Conservation (phyloP, 2,888 invertebrate genomes). For the Synergus gifuensis region DNA sequence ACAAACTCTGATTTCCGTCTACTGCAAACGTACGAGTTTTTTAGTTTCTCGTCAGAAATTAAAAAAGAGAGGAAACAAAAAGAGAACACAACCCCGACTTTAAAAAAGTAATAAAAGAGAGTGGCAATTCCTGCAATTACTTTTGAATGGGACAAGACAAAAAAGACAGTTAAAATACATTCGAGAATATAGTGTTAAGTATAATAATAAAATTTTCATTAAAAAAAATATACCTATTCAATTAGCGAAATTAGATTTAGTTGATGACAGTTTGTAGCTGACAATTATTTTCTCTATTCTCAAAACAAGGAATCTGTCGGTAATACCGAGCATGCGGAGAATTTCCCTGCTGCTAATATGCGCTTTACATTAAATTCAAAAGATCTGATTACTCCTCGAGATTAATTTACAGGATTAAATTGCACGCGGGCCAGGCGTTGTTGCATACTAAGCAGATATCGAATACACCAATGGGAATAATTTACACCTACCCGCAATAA, state of each 20-base stretch:
- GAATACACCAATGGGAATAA: slow-evolving; percentile 36
- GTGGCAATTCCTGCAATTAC: neutral
- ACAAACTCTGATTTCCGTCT: neutral
- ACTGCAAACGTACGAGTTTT: neutral
- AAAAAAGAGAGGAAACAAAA: neutral
- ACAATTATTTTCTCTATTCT: neutral
- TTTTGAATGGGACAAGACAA: neutral
- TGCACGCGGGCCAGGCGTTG: neutral
- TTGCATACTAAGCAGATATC: slow-evolving; percentile 32
- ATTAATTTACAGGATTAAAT: slow-evolving; percentile 34
- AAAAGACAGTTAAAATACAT: neutral
- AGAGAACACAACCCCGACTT: neutral
- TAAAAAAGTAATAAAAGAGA: neutral
- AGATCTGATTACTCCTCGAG: slow-evolving; percentile 23
- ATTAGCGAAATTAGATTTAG: neutral
- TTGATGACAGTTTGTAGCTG: neutral
- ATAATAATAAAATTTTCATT: no score
- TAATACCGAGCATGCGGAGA: neutral
- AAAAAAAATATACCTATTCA: neutral
- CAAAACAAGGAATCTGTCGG: neutral
- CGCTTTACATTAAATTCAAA: slow-evolving; percentile 17
- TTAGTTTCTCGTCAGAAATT: neutral
- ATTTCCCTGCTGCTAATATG: neutral
- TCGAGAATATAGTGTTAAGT: no score
- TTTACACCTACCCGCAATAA: slow-evolving; percentile 32